These are phyloP conservation scores for Seriola quinqueradiata DNA, from an alignment of 2,113 vertebrate species.

Conservation along the genomic window DNA sequence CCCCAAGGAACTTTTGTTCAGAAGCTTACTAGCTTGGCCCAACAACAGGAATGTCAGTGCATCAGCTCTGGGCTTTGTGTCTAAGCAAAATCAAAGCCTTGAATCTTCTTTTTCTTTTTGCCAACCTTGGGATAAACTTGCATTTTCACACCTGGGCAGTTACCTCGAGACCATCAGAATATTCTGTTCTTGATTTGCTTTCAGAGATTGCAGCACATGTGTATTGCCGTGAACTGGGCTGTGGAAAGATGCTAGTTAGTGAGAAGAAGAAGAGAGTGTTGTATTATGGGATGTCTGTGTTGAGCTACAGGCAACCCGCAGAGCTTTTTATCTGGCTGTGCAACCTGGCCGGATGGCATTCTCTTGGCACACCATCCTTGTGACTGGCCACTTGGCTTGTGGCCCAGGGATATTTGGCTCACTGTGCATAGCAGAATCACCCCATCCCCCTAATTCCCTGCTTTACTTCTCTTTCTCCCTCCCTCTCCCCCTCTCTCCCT, in stretches of 20 bases:
- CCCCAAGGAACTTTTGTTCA: constrained; percentile 35
- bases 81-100: constrained; percentile 51
- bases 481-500: constrained; percentile 33
- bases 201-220: background rate
- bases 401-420: constrained; percentile 77
- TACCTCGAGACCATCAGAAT: constrained; percentile 5
- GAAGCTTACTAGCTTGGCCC: constrained; percentile 17
- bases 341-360: constrained; percentile 76
- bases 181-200: background rate
- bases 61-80: constrained; percentile 39
- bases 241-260: constrained; percentile 22
- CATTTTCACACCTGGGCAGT: constrained; percentile 42
- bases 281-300: constrained; percentile 53
- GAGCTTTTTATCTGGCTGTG: constrained; percentile 76
- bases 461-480: constrained; percentile 50
- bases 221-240: background rate
- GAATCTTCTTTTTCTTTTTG: constrained; percentile 2
- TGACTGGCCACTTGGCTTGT: constrained; percentile 71
- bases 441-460: constrained; percentile 63
- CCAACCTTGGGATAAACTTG: constrained; percentile 28
- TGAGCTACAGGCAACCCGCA: constrained; percentile 51
- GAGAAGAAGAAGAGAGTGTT: constrained; percentile 29
- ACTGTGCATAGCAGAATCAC: constrained; percentile 53
- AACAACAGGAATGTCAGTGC: constrained; percentile 50
- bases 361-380: constrained; percentile 63